Conservation (phyloP, 2,797 vertebrate species). For the Pipistrellus pygmaeus region DNA sequence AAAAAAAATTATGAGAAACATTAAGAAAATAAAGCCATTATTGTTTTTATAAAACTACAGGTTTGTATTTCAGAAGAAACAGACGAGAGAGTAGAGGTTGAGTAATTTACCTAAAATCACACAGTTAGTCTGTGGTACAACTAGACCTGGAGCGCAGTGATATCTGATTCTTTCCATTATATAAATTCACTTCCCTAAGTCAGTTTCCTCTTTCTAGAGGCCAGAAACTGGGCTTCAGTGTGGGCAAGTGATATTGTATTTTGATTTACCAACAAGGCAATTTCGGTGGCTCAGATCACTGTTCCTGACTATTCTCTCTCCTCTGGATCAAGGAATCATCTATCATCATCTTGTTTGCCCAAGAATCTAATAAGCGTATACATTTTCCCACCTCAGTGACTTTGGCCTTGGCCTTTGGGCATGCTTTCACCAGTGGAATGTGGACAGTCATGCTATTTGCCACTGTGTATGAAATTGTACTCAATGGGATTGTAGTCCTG, state of each 20-base stretch:
- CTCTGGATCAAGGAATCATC: background rate
- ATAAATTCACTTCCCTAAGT: background rate
- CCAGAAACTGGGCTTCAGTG: background rate
- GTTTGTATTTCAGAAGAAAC: constrained; percentile 41
- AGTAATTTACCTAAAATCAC: background rate
- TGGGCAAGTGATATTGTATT: background rate
- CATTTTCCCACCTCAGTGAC: background rate
- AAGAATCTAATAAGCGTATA: background rate
- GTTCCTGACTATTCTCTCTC: background rate
- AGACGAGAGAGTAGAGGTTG: constrained; percentile 80
- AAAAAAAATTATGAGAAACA: constrained; percentile 27
- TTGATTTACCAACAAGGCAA: background rate
- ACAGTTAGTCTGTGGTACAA: background rate
- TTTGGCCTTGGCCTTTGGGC: background rate
- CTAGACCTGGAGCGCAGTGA: background rate
- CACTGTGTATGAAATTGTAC: background rate
- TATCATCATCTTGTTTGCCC: background rate
- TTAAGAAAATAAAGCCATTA: background rate
- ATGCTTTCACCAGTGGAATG: background rate
- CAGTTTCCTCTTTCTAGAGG: constrained; percentile 55
- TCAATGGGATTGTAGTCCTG: background rate
- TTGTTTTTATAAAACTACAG: background rate
- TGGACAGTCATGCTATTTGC: background rate
- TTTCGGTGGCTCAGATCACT: background rate
- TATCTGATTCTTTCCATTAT: background rate